Percentiles rank a stretch among this genome's conserved stretches.
Evolutionary conservation across 2,797 vertebrate species (phyloP).

Genomic region (Chaetodon trifasciatus): DNA sequence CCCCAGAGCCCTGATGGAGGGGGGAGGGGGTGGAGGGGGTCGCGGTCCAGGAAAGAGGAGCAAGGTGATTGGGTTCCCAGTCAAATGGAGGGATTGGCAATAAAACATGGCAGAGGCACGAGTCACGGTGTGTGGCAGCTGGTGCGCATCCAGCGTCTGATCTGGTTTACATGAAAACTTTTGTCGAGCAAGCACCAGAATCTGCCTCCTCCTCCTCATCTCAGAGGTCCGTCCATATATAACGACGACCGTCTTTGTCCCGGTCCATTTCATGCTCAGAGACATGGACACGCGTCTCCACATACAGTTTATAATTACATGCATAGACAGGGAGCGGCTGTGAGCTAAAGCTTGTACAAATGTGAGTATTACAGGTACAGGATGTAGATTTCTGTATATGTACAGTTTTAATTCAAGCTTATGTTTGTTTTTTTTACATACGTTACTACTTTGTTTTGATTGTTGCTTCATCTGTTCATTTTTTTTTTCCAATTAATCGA

Average conservation of each 20-base stretch:
- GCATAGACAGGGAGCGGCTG: background rate
- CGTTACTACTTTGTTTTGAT: too few relatives aligned
- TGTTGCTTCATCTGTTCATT: too few relatives aligned
- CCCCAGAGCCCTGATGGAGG: conserved; percentile 57
- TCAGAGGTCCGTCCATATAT: background rate
- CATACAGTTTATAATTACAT: background rate
- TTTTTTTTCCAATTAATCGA: too few relatives aligned
- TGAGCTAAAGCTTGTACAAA: background rate
- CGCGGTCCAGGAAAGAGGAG: conserved; percentile 34
- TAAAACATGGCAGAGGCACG: conserved; percentile 56
- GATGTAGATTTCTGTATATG: background rate
- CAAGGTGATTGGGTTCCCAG: conserved; percentile 61
- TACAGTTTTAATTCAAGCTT: background rate
- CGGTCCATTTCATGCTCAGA: background rate
- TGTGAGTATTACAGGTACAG: background rate
- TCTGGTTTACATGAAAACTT: conserved; percentile 34
- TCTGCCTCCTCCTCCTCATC: background rate
- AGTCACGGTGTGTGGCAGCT: conserved; percentile 49
- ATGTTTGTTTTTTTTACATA: too few relatives aligned
- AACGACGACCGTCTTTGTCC: background rate
- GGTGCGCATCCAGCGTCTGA: conserved; percentile 43
- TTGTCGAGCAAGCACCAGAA: conserved; percentile 25
- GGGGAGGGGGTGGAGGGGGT: conserved; percentile 24
- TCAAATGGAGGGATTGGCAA: conserved; percentile 65
- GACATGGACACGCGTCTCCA: background rate